These are phyloP conservation scores for Pempheris klunzingeri DNA, from an alignment of 2,797 vertebrate species.

Conservation along the genomic window DNA sequence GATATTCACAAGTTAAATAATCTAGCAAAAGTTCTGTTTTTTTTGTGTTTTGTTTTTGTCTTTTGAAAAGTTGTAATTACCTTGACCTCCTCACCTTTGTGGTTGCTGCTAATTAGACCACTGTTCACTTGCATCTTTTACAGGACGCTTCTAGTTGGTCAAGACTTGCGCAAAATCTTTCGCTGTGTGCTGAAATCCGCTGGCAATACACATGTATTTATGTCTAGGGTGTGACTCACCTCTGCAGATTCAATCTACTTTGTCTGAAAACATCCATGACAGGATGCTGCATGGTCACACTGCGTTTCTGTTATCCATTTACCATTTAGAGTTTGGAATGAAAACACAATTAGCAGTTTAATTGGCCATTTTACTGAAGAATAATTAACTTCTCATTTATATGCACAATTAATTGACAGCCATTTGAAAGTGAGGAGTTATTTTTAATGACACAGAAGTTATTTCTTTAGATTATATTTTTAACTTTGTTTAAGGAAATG, in stretches of 20 bases:
- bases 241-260: not conserved
- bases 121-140: not conserved
- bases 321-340: conserved; percentile 93
- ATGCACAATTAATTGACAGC: conserved; percentile 97
- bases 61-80: conserved; percentile 1
- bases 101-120: not conserved
- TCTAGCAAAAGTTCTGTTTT: conserved; percentile 7
- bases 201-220: not conserved
- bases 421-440: conserved; percentile 87
- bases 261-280: conserved; percentile 13
- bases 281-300: conserved; percentile 27
- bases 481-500: conserved; percentile 60
- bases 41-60: not conserved
- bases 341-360: conserved; percentile 93
- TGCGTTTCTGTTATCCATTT: conserved; percentile 91
- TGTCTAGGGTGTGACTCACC: not conserved
- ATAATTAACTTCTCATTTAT: conserved; percentile 97
- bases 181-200: not conserved
- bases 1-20: conserved; percentile 11
- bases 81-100: not conserved
- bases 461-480: conserved; percentile 73
- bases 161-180: not conserved
- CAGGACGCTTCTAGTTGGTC: not conserved
- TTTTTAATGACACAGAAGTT: conserved; percentile 86
- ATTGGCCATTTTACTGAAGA: conserved; percentile 95